A percentile compares a stretch with the other conserved stretches of the same genome.
Conservation (phyloP, 2,113 vertebrate genomes). For the Gallinago paraguaiae region DNA sequence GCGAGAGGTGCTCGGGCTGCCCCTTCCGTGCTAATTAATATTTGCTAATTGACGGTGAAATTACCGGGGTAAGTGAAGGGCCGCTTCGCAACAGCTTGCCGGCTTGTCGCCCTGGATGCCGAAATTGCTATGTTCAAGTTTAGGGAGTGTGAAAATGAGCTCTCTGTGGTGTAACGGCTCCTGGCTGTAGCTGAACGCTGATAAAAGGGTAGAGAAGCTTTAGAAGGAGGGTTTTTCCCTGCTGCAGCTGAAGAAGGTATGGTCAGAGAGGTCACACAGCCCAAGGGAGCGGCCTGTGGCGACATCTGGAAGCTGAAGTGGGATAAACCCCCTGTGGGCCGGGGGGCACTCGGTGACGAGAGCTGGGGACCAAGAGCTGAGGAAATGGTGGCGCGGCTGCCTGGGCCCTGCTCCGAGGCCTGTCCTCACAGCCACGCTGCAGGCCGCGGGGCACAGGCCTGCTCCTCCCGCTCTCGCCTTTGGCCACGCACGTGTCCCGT, state of each 20-base stretch:
- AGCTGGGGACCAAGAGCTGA: not conserved
- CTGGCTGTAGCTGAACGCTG: rapidly evolving
- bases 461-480: rapidly evolving
- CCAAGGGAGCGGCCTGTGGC: not conserved
- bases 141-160: rapidly evolving
- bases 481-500: no score
- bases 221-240: no score
- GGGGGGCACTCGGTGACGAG: not conserved
- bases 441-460: rapidly evolving
- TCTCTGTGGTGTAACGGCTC: rapidly evolving
- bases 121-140: rapidly evolving
- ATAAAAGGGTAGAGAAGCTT: not conserved
- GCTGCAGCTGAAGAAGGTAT: rapidly evolving
- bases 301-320: rapidly evolving
- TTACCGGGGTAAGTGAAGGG: rapidly evolving
- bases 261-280: rapidly evolving
- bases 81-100: rapidly evolving
- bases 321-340: rapidly evolving
- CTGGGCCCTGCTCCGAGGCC: rapidly evolving
- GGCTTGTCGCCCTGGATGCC: rapidly evolving
- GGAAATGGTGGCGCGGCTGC: rapidly evolving
- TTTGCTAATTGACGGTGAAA: no score
- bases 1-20: not conserved
- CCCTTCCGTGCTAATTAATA: no score
- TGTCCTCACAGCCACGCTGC: rapidly evolving